phyloP scores from a whole-genome alignment of 2,113 vertebrate species.

The Hystrix brachyura region DNA sequence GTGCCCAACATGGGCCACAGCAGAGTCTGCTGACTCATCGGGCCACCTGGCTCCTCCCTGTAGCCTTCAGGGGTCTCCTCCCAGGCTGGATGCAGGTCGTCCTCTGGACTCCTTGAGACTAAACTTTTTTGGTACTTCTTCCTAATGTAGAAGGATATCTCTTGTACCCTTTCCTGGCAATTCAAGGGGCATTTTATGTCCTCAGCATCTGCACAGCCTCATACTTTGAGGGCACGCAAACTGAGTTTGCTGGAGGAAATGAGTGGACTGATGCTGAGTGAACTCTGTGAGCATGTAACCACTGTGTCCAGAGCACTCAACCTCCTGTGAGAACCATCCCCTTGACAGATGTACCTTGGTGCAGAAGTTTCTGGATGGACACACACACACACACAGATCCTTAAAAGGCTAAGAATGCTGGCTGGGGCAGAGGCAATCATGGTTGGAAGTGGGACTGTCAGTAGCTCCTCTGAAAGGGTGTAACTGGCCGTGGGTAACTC shows the following conservation, averaged over 20 bases:
- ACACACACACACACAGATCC: neutral
- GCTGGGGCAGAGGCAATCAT: neutral
- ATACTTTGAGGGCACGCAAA: accelerated
- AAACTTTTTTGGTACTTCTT: neutral
- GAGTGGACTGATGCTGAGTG: neutral
- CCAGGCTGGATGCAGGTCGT: too few species aligned
- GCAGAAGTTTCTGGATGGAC: neutral
- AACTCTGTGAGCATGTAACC: too few species aligned
- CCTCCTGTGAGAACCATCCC: neutral
- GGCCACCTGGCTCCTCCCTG: neutral
- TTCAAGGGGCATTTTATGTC: neutral
- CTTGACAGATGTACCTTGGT: neutral
- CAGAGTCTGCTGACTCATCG: neutral
- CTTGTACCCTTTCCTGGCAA: neutral
- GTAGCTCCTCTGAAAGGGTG: neutral
- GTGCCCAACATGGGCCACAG: accelerated
- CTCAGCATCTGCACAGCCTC: neutral
- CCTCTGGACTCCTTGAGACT: neutral
- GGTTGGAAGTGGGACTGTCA: too few species aligned
- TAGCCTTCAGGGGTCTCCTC: neutral
- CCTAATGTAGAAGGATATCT: neutral
- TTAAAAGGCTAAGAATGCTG: neutral
- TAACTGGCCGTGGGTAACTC: accelerated
- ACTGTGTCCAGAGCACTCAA: neutral
- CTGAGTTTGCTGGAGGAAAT: neutral